Base-by-base conservation (phyloP, 2,888 invertebrate species). In the Drosophila niveifrons region DNA sequence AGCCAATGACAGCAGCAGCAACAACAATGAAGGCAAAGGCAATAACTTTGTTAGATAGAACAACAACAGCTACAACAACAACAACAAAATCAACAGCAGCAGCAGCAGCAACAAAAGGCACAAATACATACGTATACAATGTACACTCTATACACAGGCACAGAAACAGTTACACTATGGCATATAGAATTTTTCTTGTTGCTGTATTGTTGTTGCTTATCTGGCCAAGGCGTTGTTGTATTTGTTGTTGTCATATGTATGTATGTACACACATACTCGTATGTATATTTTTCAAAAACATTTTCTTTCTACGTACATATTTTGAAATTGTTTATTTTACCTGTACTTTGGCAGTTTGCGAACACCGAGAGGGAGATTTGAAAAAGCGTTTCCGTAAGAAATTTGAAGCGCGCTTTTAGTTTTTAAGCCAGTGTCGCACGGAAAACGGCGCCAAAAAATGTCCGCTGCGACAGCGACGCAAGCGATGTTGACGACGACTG, bases 21-120 rank as follows among this genome's bases (percentile, higher is more conserved):
- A 56, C 69, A 64, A 39, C 70, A 67, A 39, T 61, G 55, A 68
- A 77, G 67, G 71, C 64, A 78, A 78, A 73, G 75, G 78, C 67
- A 84, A 82, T 82, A 90, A 89, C 77, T 86, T 83, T 83, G 82
- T 88, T 88, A 83, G 88, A 83, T 86, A 83, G 86, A 87, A 73
- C 87, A 86, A 75, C 78, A 72, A 53, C 73, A 74, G 17, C 65
- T 67, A 41, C 47, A 57, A 46, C 50, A 47, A 34, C 66, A 50
- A 56, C 53, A 64, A 17, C 63, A 59, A 39, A 44, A 71, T 53
- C 66, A 76, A 46, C 3, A 36, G 34, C 34, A 13, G n/a, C 39
- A 39, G 39, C 61, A 72, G 48, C 72, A 72, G 61, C 75, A 72
- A 81, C 82, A 82, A 81, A 75, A 85, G 56, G 76, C 63, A 75